phyloP scores from a whole-genome alignment of 2,113 vertebrate species.

The Gallinago media region DNA sequence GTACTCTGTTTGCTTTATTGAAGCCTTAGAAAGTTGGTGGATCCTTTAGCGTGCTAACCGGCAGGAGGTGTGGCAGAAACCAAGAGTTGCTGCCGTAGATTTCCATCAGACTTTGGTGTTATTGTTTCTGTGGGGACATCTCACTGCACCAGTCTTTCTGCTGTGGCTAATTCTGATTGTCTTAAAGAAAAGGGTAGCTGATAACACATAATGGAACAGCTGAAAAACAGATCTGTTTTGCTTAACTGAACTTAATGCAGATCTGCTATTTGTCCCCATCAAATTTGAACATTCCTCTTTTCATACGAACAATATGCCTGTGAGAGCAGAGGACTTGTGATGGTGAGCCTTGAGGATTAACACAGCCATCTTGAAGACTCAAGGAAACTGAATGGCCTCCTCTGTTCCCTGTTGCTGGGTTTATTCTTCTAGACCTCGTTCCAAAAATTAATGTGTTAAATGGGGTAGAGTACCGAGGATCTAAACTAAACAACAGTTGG shows the following conservation, averaged over 20 bases:
- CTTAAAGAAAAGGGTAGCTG: background rate
- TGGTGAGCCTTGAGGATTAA: background rate
- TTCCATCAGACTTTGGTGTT: background rate
- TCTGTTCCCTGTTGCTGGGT: background rate
- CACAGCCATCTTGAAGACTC: background rate
- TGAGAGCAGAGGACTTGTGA: background rate
- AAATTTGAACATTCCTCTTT: background rate
- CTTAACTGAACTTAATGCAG: background rate
- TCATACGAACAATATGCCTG: background rate
- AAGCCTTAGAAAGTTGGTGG: background rate
- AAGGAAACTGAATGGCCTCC: background rate
- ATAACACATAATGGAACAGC: rapidly evolving
- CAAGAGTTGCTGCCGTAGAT: background rate
- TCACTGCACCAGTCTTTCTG: background rate
- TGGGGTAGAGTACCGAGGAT: background rate
- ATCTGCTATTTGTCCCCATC: background rate
- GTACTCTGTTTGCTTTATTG: background rate
- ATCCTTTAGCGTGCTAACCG: background rate
- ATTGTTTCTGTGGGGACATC: background rate
- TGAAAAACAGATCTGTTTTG: background rate
- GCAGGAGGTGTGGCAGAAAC: background rate
- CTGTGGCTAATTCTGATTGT: background rate
- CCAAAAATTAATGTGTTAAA: background rate
- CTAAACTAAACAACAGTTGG: background rate
- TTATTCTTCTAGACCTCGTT: background rate